phyloP scores from a whole-genome alignment of 2,888 invertebrate genomes.

The Lycaena phlaeas region DNA sequence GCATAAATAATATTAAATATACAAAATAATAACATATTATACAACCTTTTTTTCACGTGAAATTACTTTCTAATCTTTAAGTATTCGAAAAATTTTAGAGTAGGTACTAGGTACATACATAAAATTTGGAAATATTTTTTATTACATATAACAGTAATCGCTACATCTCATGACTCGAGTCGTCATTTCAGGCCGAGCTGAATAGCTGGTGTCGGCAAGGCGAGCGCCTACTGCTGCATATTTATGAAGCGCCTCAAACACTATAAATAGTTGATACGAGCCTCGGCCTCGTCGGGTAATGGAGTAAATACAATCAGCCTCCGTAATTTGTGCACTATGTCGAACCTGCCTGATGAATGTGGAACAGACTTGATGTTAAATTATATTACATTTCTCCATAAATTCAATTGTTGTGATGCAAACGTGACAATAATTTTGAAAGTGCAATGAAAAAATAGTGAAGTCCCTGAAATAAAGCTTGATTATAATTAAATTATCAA shows the following conservation, averaged over 20 bases:
- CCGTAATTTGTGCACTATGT: conserved; percentile 39
- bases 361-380: conserved; percentile 8
- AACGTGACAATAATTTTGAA: no score
- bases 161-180: conserved; percentile 21
- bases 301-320: conserved; percentile 63
- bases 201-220: conserved; percentile 72
- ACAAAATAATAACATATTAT: no score
- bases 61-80: no score
- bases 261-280: conserved; percentile 72
- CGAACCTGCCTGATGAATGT: conserved; percentile 22
- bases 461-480: no score
- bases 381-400: conserved; percentile 6
- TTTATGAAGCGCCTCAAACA: conserved; percentile 73
- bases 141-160: no score
- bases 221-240: conserved; percentile 72
- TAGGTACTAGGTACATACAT: no score
- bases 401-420: neutral
- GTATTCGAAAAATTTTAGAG: no score
- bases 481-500: no score
- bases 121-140: no score
- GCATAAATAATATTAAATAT: no score
- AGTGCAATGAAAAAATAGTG: no score
- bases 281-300: conserved; percentile 55
- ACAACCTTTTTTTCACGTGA: no score
- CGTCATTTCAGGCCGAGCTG: conserved; percentile 37